phyloP scores from a whole-genome alignment of 2,797 vertebrate genomes.

The Poecilia velifera region DNA sequence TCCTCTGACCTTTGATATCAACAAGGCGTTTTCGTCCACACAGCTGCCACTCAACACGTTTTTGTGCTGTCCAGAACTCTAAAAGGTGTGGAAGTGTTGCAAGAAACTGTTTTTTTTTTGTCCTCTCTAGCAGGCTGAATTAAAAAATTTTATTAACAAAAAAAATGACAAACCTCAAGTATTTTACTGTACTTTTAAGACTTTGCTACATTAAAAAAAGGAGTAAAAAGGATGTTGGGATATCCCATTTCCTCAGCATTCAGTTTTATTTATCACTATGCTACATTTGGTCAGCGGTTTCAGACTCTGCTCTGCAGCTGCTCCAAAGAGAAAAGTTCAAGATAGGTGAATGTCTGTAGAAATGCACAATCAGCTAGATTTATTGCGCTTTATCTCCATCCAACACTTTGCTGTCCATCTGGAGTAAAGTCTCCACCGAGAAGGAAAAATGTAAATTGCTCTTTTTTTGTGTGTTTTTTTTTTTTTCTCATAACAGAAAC shows the following conservation, averaged over 20 bases:
- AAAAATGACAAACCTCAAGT: no score
- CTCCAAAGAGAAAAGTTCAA: slow-evolving; percentile 7
- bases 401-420: slow-evolving; percentile 65
- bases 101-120: no score
- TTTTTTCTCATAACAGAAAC: neutral
- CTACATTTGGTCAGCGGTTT: slow-evolving; percentile 37
- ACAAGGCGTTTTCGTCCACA: neutral
- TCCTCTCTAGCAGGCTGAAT: no score
- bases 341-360: slow-evolving; percentile 11
- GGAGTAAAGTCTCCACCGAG: slow-evolving; percentile 10
- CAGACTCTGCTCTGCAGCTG: slow-evolving; percentile 41
- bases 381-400: slow-evolving; percentile 52
- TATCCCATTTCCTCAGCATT: neutral
- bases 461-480: neutral
- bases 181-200: no score
- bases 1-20: neutral
- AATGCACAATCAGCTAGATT: slow-evolving; percentile 15
- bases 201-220: no score
- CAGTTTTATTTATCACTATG: neutral
- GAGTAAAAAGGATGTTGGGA: neutral
- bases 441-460: slow-evolving; percentile 42
- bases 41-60: neutral
- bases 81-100: no score
- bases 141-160: no score
- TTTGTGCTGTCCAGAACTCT: no score